These are phyloP conservation scores for Ochotona curzoniae DNA, from an alignment of 2,113 vertebrate species.

Conservation along the genomic window DNA sequence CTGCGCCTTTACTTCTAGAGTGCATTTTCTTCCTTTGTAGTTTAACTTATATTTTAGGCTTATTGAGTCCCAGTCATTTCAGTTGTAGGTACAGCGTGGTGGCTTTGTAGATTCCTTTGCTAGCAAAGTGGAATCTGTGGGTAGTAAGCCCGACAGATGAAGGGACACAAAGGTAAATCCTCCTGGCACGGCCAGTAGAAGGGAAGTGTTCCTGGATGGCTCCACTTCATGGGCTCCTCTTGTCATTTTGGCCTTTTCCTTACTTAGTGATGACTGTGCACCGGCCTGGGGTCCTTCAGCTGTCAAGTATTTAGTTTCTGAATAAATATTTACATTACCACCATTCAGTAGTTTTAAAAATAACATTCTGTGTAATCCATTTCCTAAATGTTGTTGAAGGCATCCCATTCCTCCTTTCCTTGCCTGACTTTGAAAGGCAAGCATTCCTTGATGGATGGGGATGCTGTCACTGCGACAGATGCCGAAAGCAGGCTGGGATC, in stretches of 20 bases:
- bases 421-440: not conserved
- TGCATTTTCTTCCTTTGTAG: not conserved
- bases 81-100: not conserved
- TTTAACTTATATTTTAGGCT: not conserved
- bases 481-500: not conserved
- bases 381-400: not conserved
- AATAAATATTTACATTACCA: slow-evolving; percentile 55
- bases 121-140: not conserved
- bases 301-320: slow-evolving; percentile 52
- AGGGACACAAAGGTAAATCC: not conserved
- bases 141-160: not conserved
- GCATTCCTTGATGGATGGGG: not conserved
- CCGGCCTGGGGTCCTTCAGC: not conserved
- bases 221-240: slow-evolving; percentile 13
- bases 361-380: not conserved
- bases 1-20: not conserved
- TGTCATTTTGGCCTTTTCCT: slow-evolving; percentile 52
- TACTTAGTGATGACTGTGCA: not conserved
- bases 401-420: not conserved
- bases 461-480: not conserved
- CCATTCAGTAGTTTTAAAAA: slow-evolving; percentile 45
- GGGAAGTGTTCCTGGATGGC: not conserved
- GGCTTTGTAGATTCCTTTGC: not conserved
- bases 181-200: not conserved
- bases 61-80: not conserved